Conservation (phyloP, 2,113 vertebrate genomes). For the Peromyscus californicus region DNA sequence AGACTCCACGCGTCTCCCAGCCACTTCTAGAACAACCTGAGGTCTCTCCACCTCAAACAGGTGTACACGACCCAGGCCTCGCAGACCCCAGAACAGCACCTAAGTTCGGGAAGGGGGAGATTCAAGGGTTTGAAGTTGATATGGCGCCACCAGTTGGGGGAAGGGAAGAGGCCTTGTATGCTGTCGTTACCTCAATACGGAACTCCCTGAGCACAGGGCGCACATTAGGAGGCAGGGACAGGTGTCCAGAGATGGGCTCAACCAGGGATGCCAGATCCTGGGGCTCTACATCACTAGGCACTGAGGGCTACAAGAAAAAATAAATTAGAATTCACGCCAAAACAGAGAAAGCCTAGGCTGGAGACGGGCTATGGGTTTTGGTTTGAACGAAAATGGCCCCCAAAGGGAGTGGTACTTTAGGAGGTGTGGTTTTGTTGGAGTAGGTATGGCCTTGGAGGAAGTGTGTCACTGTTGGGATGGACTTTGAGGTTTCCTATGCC, state of each 20-base stretch:
- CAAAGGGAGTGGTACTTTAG: neutral
- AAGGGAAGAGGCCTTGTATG: neutral
- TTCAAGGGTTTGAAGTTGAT: neutral
- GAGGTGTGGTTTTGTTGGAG: neutral
- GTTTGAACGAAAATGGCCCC: neutral
- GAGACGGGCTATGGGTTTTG: neutral
- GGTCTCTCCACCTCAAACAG: constrained; percentile 95
- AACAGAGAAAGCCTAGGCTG: neutral
- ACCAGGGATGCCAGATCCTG: constrained; percentile 87
- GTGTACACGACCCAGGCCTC: constrained; percentile 93
- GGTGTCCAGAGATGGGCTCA: constrained; percentile 83
- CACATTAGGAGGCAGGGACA: constrained; percentile 92
- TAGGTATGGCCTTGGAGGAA: neutral
- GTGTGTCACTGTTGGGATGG: neutral
- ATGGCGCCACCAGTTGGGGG: accelerated
- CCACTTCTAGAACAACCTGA: constrained; percentile 94
- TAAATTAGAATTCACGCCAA: neutral
- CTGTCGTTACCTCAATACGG: constrained; percentile 91
- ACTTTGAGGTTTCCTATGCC: neutral
- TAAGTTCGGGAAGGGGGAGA: constrained; percentile 71
- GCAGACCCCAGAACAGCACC: constrained; percentile 97
- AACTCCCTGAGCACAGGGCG: constrained; percentile 93
- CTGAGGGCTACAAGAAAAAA: constrained; percentile 87
- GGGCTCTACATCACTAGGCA: constrained; percentile 92
- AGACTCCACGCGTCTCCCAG: constrained; percentile 93